Conservation (phyloP, 2,113 vertebrate genomes). For the Chamaetylas fuelleborni region DNA sequence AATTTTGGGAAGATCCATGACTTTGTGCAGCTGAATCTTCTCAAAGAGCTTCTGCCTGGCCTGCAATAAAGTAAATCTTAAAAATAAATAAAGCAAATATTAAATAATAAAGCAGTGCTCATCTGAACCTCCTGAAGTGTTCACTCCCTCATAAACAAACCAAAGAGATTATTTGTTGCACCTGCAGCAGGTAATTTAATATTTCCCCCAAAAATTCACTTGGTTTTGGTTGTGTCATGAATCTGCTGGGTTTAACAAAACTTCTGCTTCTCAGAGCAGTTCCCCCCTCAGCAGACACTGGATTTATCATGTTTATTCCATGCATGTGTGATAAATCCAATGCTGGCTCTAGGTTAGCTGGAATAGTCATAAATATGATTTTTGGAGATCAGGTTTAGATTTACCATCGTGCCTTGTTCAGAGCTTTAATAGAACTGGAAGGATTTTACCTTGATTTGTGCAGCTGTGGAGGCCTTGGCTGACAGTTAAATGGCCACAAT, state of each 20-base stretch:
- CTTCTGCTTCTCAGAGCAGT: not conserved
- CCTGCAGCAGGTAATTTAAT: not conserved
- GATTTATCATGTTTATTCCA: not conserved
- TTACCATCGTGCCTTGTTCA: not conserved
- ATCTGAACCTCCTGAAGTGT: not conserved
- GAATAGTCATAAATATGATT: not conserved
- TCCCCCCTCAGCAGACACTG: not conserved
- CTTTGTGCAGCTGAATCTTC: not conserved
- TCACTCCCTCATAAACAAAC: not conserved
- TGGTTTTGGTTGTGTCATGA: not conserved
- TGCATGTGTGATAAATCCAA: not conserved
- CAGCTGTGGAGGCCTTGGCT: not conserved
- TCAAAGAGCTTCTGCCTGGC: not conserved
- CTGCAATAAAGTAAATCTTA: not conserved
- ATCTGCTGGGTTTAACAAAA: not conserved
- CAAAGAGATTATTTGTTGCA: not conserved
- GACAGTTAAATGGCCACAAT: conserved; percentile 8
- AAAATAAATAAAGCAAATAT: not conserved
- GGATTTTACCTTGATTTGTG: not conserved
- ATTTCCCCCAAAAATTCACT: not conserved
- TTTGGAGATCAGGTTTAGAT: not conserved
- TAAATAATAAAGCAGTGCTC: not conserved
- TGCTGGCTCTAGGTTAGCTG: not conserved
- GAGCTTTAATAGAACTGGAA: not conserved
- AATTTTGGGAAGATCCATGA: not conserved